Evolutionary conservation across 2,797 vertebrate species (phyloP).

Genomic region (Champsocephalus gunnari): DNA sequence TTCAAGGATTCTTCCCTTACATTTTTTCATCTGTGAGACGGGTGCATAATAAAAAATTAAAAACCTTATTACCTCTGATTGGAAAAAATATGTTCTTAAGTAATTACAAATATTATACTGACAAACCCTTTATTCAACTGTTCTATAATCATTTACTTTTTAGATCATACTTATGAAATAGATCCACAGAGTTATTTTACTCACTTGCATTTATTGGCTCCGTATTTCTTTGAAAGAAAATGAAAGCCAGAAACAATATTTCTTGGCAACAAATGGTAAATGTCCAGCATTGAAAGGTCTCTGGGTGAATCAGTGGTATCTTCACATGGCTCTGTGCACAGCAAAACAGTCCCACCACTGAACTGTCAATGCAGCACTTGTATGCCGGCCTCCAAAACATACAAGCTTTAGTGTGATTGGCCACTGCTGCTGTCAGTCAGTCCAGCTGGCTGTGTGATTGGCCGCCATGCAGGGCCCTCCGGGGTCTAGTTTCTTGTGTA

Average conservation of each 20-base stretch:
- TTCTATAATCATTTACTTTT: too few relatives aligned
- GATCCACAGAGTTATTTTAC: too few relatives aligned
- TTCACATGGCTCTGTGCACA: constrained; percentile 27
- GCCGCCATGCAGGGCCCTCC: constrained; percentile 15
- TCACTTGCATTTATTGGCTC: too few relatives aligned
- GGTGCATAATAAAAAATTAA: too few relatives aligned
- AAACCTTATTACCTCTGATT: too few relatives aligned
- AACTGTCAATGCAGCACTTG: constrained; percentile 20
- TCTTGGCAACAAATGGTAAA: constrained; percentile 6
- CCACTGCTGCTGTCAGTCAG: constrained; percentile 56
- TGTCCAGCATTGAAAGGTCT: constrained; percentile 22
- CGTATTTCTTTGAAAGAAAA: neutral
- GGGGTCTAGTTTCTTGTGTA: constrained; percentile 63
- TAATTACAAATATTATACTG: too few relatives aligned
- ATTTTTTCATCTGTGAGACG: too few relatives aligned
- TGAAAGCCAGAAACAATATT: constrained; percentile 13
- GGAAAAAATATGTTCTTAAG: too few relatives aligned
- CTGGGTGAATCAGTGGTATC: constrained; percentile 10
- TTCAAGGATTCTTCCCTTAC: too few relatives aligned
- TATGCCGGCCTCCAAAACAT: constrained; percentile 27
- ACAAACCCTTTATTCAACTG: too few relatives aligned
- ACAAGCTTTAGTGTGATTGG: constrained; percentile 51
- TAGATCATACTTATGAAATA: too few relatives aligned
- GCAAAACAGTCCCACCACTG: constrained; percentile 23
- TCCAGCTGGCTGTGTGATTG: constrained; percentile 51